Evolutionary conservation across 1,140 invertebrate genomes (phyloP).

Genomic region (Metaphire vulgaris): DNA sequence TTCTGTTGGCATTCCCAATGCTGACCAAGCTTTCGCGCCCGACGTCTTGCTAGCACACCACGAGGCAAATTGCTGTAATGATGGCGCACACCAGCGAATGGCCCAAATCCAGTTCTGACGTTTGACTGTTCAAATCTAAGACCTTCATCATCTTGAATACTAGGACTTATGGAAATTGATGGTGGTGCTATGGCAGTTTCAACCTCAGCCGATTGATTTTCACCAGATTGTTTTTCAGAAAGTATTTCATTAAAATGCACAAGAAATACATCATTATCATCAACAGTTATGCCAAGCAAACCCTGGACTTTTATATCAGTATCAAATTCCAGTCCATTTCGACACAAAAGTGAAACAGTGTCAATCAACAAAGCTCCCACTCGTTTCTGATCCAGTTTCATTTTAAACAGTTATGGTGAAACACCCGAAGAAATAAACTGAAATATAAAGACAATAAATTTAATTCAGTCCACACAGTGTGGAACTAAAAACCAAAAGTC

Average conservation of each 20-base stretch:
- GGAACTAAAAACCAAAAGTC: no score
- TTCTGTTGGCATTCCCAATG: background rate
- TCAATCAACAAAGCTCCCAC: conserved; percentile 11
- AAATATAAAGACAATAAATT: no score
- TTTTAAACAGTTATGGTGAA: background rate
- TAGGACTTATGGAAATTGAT: background rate
- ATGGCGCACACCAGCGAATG: background rate
- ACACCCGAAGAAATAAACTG: no score
- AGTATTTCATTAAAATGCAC: conserved; percentile 18
- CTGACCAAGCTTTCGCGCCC: background rate
- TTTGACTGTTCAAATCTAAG: background rate
- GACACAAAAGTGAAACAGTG: conserved; percentile 16
- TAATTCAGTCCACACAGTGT: no score
- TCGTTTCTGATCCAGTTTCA: conserved; percentile 18
- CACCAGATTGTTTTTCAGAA: background rate
- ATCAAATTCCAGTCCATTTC: conserved; percentile 11
- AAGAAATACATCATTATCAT: conserved; percentile 14
- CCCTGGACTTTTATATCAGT: conserved; percentile 11
- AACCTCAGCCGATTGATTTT: background rate
- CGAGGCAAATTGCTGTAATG: background rate
- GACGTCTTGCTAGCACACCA: background rate
- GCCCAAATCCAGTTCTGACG: background rate
- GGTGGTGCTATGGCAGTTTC: background rate
- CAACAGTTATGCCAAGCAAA: conserved; percentile 16
- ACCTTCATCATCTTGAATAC: background rate